Evolutionary conservation across 1,140 invertebrate genomes (phyloP), one percentile per base, ranked within the genome.

Genomic region (Spodoptera litura): DNA sequence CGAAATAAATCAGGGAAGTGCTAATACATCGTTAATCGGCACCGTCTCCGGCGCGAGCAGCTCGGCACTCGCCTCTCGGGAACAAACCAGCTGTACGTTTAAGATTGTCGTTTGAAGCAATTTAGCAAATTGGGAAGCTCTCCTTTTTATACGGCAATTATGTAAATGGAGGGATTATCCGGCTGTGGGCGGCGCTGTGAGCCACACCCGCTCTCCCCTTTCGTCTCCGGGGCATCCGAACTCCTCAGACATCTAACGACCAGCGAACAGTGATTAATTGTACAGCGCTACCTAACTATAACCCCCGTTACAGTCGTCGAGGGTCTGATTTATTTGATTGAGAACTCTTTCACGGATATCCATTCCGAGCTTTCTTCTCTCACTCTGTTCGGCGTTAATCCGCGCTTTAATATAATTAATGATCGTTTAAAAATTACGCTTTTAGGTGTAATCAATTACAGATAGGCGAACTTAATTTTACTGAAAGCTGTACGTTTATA

Each of bases 111-210:
- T 92, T 94, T 89, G 82, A 86, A 94, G 89, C 90, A 93, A 94
- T 94, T 94, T 94, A 90, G 87, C 91, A 94, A 94, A 94, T 94
- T 94, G 93, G 88, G 87, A 93, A 93, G 88, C 91, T 87, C 88
- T 91, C 87, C 83, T 93, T 94, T 94, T 94, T 94, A 93, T 94
- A 92, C 91, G 90, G 88, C 92, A 94, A 94, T 94, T 94, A 94
- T 94, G 93, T 94, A 94, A 94, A 94, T 94, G 91, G 93, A 88
- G 88, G 89, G 91, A 93, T 94, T 93, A 93, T 93, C 88, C 89
- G 83, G 88, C 85, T 87, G 87, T 91, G 87, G 92, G 92, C 89
- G 92, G 91, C 83, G 89, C 89, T 87, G 83, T 82, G 86, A 83
- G 88, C 88, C 91, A 89, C 92, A 87, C 92, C 91, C 85, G 78